Percentiles rank a stretch among this genome's conserved stretches.
phyloP scores from a whole-genome alignment of 1,140 invertebrate genomes.

The Macrosteles quadrilineatus region DNA sequence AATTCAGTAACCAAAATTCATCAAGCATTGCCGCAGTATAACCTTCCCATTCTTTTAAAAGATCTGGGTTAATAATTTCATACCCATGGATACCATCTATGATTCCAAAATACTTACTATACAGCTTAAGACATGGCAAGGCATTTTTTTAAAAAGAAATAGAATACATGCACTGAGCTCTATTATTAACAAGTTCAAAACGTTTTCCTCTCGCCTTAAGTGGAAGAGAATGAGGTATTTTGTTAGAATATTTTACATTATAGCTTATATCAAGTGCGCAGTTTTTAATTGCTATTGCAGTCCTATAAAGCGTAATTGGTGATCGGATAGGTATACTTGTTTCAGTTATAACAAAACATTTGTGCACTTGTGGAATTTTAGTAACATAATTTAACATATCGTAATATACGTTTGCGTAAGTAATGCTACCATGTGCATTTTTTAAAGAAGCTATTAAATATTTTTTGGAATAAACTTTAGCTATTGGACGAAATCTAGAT shows the following conservation, averaged over 20 bases:
- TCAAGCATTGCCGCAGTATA: neutral
- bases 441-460: neutral
- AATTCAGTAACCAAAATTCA: slow-evolving; percentile 6
- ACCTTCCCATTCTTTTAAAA: neutral
- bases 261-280: slow-evolving; percentile 2
- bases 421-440: neutral
- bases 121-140: neutral
- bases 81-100: neutral
- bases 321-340: neutral
- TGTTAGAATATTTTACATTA: slow-evolving; percentile 3
- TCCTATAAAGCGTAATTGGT: neutral
- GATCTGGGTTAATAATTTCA: neutral
- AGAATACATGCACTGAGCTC: neutral
- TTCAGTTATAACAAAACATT: slow-evolving; percentile 9
- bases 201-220: neutral
- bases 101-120: neutral
- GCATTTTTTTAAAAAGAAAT: neutral
- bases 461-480: neutral
- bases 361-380: neutral
- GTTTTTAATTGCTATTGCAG: neutral
- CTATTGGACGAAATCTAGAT: neutral
- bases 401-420: neutral
- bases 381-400: neutral
- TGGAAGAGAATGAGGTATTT: neutral
- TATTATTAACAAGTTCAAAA: neutral